Evolutionary conservation across 1,140 invertebrate genomes (phyloP), one percentile per base, ranked within the genome.

Genomic region (Conus ventricosus): DNA sequence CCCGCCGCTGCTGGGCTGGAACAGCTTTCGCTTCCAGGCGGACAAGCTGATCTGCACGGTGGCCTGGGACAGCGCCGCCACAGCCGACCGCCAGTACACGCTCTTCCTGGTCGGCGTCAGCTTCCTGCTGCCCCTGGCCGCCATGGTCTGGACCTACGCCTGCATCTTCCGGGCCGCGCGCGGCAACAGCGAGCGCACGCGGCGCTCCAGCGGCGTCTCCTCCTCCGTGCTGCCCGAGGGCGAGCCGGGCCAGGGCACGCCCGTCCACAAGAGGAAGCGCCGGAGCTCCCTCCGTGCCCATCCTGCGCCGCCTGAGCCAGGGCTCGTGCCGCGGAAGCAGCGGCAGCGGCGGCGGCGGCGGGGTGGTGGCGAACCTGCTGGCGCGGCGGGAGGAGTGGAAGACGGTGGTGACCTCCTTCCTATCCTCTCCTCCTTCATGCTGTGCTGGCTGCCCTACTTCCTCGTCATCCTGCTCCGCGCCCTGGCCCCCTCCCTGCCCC

Each of bases 151-250:
- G 94, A 97, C 97, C 88, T 97, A 97, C 92, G 95, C 96, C 76
- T 96, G 96, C 63, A 97, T 97, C 87, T 97, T 97, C 91, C 96
- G 96, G n/a, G 97, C 97, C 23, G 97, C 97, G 0, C 96, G 96
- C 71, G 96, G 96, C 82, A 97, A 97, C 90, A 97, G 96, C 51
- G 96, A 97, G 91, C 95, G 97, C 55, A 97, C 97, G 87, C 95
- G 97, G 53, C 95, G 96, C 84, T 97, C 96, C 85, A 97, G 97
- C 27, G 60, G 60, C 17, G 60, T 20, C 60, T 63, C 4, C 60
- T 63, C 0, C 60, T 63, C 17, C 60, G 60, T 63, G 11, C 60
- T 63, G 57, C 57, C 83, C n/a, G 60, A 63, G 60, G 10, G 60
- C 60, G 60, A 63, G 60, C 60, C 60, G 1, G 17, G 1, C 17